A percentile compares a stretch with the other conserved stretches of the same genome.
Conservation (phyloP, 2,797 vertebrate species). For the Epinephelus awoara region DNA sequence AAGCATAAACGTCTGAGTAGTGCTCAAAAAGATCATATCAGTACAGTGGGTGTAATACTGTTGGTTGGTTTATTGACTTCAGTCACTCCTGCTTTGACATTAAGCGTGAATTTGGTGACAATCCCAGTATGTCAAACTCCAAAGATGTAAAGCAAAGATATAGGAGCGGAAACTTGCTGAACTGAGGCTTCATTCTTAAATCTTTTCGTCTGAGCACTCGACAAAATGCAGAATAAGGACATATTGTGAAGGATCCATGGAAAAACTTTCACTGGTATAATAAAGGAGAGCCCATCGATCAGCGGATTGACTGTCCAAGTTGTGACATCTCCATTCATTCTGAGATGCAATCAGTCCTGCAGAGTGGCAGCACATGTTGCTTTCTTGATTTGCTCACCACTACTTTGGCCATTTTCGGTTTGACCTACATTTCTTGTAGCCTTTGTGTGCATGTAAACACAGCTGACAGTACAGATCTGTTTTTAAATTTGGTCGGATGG, state of each 20-base stretch:
- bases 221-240: constrained; percentile 18
- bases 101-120: not conserved
- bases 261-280: not conserved
- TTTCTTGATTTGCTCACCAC: constrained; percentile 32
- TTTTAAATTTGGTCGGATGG: constrained; percentile 29
- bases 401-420: constrained; percentile 40
- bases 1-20: no score
- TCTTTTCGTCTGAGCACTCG: constrained; percentile 19
- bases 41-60: no score
- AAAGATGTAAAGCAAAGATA: constrained; percentile 27
- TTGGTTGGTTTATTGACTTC: not conserved
- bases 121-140: not conserved
- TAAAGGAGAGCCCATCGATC: constrained; percentile 40
- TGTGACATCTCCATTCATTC: constrained; percentile 25
- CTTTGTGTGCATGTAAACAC: constrained; percentile 54
- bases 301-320: constrained; percentile 24
- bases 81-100: not conserved
- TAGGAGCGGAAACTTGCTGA: constrained; percentile 14
- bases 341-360: constrained; percentile 47
- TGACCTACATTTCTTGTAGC: constrained; percentile 67
- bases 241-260: constrained; percentile 30
- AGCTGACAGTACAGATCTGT: constrained; percentile 38
- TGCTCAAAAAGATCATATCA: no score
- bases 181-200: not conserved
- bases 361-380: constrained; percentile 1